These are phyloP conservation scores for Leptinotarsa rubiginosa DNA, from an alignment of 2,888 invertebrate species.

Conservation along the genomic window DNA sequence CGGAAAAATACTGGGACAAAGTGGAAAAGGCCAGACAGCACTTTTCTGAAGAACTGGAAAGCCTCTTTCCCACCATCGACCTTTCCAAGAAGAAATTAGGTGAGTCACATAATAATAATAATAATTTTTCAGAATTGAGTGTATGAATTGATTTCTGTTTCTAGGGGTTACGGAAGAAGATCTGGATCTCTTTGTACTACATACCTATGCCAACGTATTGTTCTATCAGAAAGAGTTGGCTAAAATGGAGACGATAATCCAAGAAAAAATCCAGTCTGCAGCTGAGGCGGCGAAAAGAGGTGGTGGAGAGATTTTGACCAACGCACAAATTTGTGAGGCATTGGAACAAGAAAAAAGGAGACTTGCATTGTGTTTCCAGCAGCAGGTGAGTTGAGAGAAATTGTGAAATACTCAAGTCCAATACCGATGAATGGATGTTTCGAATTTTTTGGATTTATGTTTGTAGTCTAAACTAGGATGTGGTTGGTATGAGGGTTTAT, in stretches of 20 bases:
- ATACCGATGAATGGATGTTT: too few relatives aligned
- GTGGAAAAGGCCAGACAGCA: conserved; percentile 74
- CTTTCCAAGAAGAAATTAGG: conserved; percentile 74
- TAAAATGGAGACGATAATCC: conserved; percentile 76
- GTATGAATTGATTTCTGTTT: not conserved
- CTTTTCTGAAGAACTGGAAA: conserved; percentile 75
- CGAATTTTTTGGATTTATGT: too few relatives aligned
- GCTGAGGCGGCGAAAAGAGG: conserved; percentile 71
- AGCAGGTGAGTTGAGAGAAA: conserved; percentile 69
- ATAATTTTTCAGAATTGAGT: too few relatives aligned
- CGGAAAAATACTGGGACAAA: conserved; percentile 86
- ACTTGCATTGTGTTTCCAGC: conserved; percentile 77
- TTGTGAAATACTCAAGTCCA: too few relatives aligned
- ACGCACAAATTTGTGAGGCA: conserved; percentile 76
- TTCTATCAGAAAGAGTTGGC: conserved; percentile 83
- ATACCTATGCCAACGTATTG: conserved; percentile 81
- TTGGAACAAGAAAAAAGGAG: conserved; percentile 76
- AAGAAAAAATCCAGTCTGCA: conserved; percentile 74
- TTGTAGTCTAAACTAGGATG: too few relatives aligned
- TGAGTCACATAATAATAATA: conserved; percentile 30
- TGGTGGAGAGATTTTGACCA: conserved; percentile 65
- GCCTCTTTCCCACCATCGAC: conserved; percentile 80
- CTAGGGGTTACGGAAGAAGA: conserved; percentile 54
- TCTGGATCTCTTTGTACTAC: conserved; percentile 81
- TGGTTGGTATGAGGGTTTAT: too few relatives aligned